These are phyloP conservation scores for Perithous albicinctus DNA, from an alignment of 2,888 invertebrate species.

Conservation along the genomic window DNA sequence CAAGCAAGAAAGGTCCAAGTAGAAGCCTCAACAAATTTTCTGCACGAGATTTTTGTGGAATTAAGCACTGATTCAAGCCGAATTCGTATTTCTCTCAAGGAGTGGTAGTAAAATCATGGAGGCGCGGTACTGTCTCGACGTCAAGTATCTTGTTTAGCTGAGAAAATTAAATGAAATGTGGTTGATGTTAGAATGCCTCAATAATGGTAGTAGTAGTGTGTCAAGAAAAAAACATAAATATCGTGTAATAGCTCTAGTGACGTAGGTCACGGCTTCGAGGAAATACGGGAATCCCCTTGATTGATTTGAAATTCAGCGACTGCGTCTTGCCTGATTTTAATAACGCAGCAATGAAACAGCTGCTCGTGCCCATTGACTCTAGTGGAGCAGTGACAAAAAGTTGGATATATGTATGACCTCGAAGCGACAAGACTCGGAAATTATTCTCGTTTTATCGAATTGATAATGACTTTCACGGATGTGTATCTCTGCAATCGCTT, in stretches of 20 bases:
- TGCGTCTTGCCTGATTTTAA: not conserved
- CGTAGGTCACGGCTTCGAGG: slow-evolving; percentile 31
- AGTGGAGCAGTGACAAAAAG: not conserved
- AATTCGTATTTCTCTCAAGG: too few species aligned
- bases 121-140: too few species aligned
- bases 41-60: too few species aligned
- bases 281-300: slow-evolving; percentile 54
- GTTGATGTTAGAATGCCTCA: slow-evolving; percentile 2
- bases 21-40: too few species aligned
- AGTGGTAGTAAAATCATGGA: too few species aligned
- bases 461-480: not conserved
- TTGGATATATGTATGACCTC: slow-evolving; percentile 13
- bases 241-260: slow-evolving; percentile 8
- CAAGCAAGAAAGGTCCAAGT: too few species aligned
- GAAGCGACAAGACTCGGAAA: not conserved
- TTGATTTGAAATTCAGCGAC: not conserved
- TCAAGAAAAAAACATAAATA: slow-evolving; percentile 6
- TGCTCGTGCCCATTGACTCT: not conserved
- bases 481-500: not conserved
- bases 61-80: too few species aligned
- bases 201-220: not conserved
- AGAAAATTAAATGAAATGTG: too few species aligned
- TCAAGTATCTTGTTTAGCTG: too few species aligned
- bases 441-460: not conserved
- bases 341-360: not conserved